Evolutionary conservation across 2,113 vertebrate species (phyloP).

Genomic region (Ophiodon elongatus): DNA sequence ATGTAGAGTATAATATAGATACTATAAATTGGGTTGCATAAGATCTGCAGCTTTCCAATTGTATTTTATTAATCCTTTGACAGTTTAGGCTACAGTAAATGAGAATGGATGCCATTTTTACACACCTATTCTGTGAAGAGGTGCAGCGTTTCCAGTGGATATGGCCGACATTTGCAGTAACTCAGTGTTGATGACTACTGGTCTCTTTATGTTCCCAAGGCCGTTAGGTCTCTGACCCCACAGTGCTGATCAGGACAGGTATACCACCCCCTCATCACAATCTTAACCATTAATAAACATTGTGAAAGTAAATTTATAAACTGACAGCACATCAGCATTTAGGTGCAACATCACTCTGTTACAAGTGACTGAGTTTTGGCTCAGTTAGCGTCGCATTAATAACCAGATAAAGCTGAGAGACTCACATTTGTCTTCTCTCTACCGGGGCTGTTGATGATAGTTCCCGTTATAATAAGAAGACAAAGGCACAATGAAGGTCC

Average conservation of each 20-base stretch:
- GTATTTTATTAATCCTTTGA: conserved; percentile 10
- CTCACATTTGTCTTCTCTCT: conserved; percentile 4
- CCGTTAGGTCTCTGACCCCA: not conserved
- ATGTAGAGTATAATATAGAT: not conserved
- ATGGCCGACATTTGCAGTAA: conserved; percentile 5
- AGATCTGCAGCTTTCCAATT: conserved; percentile 19
- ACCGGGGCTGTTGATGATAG: conserved; percentile 17
- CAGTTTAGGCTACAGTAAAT: conserved; percentile 18
- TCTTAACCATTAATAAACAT: not conserved
- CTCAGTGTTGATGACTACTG: not conserved
- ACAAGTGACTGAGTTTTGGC: not conserved
- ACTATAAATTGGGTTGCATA: not conserved
- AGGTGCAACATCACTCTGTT: not conserved
- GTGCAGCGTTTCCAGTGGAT: not conserved
- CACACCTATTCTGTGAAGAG: not conserved
- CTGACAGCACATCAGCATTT: conserved; percentile 11
- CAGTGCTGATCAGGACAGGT: not conserved
- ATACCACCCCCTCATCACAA: not conserved
- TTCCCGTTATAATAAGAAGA: not conserved
- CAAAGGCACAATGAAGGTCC: conserved; percentile 17
- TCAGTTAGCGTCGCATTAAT: not conserved
- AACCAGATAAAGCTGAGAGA: not conserved
- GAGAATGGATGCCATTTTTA: conserved; percentile 15
- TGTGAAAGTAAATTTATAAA: conserved; percentile 6
- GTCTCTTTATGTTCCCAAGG: not conserved